Evolutionary conservation across 2,113 vertebrate genomes (phyloP).

Genomic region (Oncorhynchus tshawytscha): DNA sequence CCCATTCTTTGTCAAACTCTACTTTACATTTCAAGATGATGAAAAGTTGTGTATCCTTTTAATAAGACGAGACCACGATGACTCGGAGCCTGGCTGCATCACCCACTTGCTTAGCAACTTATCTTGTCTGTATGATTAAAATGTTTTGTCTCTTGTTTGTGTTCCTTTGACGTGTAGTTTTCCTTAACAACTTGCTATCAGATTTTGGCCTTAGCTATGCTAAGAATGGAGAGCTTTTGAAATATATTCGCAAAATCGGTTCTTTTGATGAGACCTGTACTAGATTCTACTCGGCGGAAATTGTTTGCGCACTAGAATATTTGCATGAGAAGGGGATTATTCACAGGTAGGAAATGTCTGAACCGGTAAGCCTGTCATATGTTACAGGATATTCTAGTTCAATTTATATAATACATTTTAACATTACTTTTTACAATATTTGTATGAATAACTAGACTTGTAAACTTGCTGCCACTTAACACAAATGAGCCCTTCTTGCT

Average conservation of each 20-base stretch:
- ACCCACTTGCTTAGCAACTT: neutral
- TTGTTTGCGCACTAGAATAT: constrained; percentile 94
- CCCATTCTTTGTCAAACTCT: constrained; percentile 98
- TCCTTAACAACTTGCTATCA: constrained; percentile 71
- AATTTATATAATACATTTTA: neutral
- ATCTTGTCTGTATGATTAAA: neutral
- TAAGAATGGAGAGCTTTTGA: constrained; percentile 97
- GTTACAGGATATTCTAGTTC: neutral
- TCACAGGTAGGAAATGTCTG: constrained; percentile 83
- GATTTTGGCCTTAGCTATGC: constrained; percentile 99
- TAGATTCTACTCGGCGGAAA: constrained; percentile 97
- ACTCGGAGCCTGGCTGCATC: neutral
- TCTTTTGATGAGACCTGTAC: constrained; percentile 99
- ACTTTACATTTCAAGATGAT: constrained; percentile 99
- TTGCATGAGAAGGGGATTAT: constrained; percentile 96
- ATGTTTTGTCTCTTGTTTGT: neutral
- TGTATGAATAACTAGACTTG: neutral
- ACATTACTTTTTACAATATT: neutral
- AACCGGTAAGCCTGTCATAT: neutral
- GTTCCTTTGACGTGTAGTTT: neutral
- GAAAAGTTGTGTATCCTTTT: constrained; percentile 99
- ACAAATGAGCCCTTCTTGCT: neutral
- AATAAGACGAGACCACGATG: constrained; percentile 1
- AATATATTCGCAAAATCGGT: constrained; percentile 99
- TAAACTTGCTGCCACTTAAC: too few species aligned